Conservation (phyloP, 2,797 vertebrate species). For the Syncerus caffer region DNA sequence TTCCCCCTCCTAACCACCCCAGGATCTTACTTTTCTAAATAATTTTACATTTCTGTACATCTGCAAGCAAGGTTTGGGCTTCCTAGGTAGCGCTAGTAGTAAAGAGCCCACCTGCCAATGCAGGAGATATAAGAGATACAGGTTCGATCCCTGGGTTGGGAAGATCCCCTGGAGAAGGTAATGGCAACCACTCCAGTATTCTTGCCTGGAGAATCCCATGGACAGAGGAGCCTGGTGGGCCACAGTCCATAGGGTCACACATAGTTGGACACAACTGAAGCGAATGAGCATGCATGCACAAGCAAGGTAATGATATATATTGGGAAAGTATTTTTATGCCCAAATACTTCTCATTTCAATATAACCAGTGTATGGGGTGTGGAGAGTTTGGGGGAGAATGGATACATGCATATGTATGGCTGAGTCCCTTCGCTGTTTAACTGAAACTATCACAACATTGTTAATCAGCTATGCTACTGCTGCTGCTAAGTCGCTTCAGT, state of each 20-base stretch:
- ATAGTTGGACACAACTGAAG: not conserved
- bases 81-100: not conserved
- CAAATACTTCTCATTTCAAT: slow-evolving; percentile 39
- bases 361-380: not conserved
- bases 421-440: not conserved
- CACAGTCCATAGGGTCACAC: not conserved
- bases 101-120: not conserved
- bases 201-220: not conserved
- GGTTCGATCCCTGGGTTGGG: not conserved
- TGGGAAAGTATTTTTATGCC: not conserved
- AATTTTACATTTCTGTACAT: not conserved
- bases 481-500: too few species aligned
- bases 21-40: not conserved
- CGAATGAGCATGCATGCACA: not conserved
- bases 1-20: not conserved
- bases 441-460: not conserved
- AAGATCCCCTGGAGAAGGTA: not conserved
- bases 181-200: not conserved
- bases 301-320: not conserved
- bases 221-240: not conserved
- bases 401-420: not conserved
- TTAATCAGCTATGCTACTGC: not conserved
- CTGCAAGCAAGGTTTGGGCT: not conserved
- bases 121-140: not conserved
- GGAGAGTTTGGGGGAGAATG: not conserved